A percentile compares a stretch with the other conserved stretches of the same genome.
Conservation (phyloP, 2,113 vertebrate species). For the Noturus placidus region DNA sequence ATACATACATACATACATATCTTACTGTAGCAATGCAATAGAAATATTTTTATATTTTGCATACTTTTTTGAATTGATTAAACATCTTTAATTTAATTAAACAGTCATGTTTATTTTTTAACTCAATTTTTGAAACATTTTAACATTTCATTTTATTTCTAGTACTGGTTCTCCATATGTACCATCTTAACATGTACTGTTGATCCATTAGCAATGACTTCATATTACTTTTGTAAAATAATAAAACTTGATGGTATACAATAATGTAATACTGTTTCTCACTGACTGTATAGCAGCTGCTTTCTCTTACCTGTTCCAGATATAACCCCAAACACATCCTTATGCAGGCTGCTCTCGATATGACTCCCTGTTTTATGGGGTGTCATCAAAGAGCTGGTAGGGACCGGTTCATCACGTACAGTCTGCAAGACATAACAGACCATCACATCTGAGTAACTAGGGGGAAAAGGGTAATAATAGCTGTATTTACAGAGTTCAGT, state of each 20-base stretch:
- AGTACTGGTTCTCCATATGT: not conserved
- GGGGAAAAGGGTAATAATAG: not conserved
- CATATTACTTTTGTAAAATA: not conserved
- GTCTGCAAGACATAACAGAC: slow-evolving; percentile 70
- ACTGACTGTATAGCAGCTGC: not conserved
- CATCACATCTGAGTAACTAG: not conserved
- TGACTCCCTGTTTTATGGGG: slow-evolving; percentile 85
- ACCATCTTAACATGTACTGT: not conserved
- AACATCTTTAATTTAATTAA: not conserved
- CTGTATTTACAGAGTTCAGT: not conserved
- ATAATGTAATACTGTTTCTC: not conserved
- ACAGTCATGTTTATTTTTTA: not conserved
- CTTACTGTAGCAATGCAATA: not conserved
- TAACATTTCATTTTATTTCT: not conserved
- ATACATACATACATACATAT: too few species aligned
- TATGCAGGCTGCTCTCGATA: slow-evolving; percentile 87
- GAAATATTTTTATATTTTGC: not conserved
- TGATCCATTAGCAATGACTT: not conserved
- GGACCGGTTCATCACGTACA: slow-evolving; percentile 80
- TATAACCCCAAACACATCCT: slow-evolving; percentile 95
- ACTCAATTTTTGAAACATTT: not conserved
- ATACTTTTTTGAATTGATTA: not conserved
- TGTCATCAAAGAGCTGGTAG: slow-evolving; percentile 79
- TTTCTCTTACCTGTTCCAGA: slow-evolving; percentile 86
- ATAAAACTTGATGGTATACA: not conserved